Evolutionary conservation across 23 tunicate species (phyloP).

Genomic region (Ascidia mentula): DNA sequence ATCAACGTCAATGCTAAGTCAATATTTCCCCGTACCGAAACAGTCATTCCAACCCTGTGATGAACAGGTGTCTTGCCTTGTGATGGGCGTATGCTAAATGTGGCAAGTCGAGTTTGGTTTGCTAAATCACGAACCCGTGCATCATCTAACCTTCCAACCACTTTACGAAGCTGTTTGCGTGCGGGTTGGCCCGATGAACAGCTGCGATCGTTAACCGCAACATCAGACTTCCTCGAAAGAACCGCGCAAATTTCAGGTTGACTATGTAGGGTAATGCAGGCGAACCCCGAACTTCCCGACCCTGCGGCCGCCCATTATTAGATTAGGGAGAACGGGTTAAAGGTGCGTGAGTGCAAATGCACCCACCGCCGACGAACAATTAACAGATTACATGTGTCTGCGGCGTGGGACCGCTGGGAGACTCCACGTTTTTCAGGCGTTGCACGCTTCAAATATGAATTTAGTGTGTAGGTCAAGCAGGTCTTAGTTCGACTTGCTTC

Average conservation of each 20-base stretch:
- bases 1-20: neutral
- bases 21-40: neutral
- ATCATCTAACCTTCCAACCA: neutral
- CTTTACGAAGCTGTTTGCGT: too few species aligned
- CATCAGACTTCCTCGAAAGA: slow-evolving; percentile 7
- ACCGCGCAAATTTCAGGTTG: neutral
- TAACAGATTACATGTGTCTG: neutral
- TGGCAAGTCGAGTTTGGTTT: neutral
- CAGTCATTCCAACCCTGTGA: neutral
- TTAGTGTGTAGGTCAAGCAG: too few species aligned
- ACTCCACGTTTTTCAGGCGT: too few species aligned
- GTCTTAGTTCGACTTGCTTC: too few species aligned
- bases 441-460: too few species aligned
- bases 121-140: neutral
- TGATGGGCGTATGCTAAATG: neutral
- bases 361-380: neutral
- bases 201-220: neutral
- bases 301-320: neutral
- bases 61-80: neutral
- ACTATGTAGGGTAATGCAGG: neutral
- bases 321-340: neutral
- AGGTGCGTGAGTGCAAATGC: slow-evolving; percentile 4
- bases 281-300: neutral
- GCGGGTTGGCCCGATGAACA: neutral
- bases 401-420: too few species aligned